phyloP scores from a whole-genome alignment of 1,140 invertebrate species.

The Danaus plexippus region DNA sequence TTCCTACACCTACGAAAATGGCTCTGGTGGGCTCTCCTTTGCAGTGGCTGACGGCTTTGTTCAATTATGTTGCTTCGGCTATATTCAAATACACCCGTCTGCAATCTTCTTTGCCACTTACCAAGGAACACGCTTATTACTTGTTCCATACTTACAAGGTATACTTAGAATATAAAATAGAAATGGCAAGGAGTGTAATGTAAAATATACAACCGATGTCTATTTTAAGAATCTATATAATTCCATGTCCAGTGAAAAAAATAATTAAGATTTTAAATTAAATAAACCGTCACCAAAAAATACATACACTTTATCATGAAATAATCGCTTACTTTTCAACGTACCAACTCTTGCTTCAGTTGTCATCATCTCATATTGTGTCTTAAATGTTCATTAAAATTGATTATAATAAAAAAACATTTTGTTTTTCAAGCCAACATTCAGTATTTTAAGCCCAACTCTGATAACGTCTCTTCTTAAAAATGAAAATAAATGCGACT shows the following conservation, averaged over 20 bases:
- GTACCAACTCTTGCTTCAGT: too few species aligned
- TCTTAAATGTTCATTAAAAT: too few species aligned
- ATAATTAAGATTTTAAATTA: too few species aligned
- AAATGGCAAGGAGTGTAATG: too few species aligned
- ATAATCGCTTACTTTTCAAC: too few species aligned
- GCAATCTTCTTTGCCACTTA: slow-evolving; percentile 32
- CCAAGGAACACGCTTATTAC: slow-evolving; percentile 35
- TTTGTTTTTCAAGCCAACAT: slow-evolving; percentile 13
- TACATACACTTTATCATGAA: too few species aligned
- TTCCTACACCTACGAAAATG: slow-evolving; percentile 39
- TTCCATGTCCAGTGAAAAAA: too few species aligned
- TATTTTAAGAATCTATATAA: too few species aligned
- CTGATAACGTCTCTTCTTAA: slow-evolving; percentile 38
- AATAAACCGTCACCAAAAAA: too few species aligned
- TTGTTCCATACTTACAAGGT: slow-evolving; percentile 53
- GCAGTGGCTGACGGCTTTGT: slow-evolving; percentile 46
- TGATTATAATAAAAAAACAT: too few species aligned
- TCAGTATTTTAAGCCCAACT: slow-evolving; percentile 33
- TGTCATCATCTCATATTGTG: too few species aligned
- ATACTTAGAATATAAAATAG: neutral
- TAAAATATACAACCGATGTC: too few species aligned
- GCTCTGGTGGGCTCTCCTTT: slow-evolving; percentile 36
- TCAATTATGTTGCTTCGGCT: slow-evolving; percentile 31
- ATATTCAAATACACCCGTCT: slow-evolving; percentile 37
- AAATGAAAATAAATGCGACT: slow-evolving; percentile 37